A percentile compares a stretch with the other conserved stretches of the same genome.
phyloP scores from a whole-genome alignment of 2,113 vertebrate genomes.

The Paradisaea rubra region DNA sequence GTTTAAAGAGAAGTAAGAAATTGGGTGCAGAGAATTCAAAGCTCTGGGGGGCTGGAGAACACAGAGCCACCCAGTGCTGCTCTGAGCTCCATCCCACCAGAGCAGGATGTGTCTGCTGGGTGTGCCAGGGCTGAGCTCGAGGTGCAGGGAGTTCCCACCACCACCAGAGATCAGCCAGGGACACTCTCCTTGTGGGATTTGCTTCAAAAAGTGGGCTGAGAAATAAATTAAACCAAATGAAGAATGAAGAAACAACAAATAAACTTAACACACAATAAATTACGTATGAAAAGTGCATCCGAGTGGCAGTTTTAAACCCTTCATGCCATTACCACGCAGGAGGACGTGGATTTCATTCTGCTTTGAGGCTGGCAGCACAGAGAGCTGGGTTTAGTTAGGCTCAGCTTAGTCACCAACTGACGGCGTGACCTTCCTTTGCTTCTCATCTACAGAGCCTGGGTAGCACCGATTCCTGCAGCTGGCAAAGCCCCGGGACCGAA shows the following conservation, averaged over 20 bases:
- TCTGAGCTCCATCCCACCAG: not conserved
- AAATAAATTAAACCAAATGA: accelerated
- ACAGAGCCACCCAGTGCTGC: not conserved
- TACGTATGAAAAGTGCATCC: accelerated
- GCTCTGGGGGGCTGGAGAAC: not conserved
- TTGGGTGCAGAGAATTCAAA: not conserved
- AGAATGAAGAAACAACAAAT: not conserved
- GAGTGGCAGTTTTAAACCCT: accelerated
- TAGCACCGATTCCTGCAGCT: accelerated
- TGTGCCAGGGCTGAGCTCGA: not conserved
- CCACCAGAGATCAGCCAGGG: not conserved
- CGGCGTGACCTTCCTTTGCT: not conserved
- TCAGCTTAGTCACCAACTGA: not conserved
- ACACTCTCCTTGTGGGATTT: accelerated
- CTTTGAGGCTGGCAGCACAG: not conserved
- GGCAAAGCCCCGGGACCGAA: accelerated
- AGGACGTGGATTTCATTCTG: accelerated
- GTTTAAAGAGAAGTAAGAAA: not conserved
- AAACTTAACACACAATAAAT: accelerated
- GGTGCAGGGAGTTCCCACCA: not conserved
- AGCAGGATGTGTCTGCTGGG: not conserved
- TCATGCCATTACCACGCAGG: accelerated
- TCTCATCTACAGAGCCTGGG: not conserved
- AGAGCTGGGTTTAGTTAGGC: not conserved
- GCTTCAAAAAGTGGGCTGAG: not conserved